Conservation (phyloP, 2,113 vertebrate genomes). For the Trochalopteron elliotii region DNA sequence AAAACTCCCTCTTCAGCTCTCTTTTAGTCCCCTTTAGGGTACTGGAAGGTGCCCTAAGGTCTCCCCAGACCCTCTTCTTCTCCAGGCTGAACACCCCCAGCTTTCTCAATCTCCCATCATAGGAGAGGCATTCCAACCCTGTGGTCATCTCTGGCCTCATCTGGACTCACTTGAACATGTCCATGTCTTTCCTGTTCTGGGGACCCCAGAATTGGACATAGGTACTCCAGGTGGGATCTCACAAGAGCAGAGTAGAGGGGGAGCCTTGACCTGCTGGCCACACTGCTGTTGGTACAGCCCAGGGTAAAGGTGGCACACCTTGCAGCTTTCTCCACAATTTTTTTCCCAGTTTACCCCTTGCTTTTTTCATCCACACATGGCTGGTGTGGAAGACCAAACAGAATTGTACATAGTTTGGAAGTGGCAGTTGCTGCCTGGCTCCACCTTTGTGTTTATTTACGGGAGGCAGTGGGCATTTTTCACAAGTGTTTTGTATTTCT, state of each 20-base stretch:
- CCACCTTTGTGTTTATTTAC: not conserved
- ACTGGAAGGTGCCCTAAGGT: not conserved
- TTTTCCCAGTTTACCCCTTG: not conserved
- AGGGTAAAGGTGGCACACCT: not conserved
- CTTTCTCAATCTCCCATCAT: not conserved
- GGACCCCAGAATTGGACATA: not conserved
- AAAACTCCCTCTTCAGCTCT: not conserved
- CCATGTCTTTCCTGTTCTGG: not conserved
- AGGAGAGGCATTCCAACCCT: not conserved
- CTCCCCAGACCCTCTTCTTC: not conserved
- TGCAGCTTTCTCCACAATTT: not conserved
- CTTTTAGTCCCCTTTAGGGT: not conserved
- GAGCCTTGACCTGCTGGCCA: not conserved
- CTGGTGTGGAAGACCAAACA: not conserved
- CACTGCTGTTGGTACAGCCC: rapidly evolving
- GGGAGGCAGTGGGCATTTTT: not conserved
- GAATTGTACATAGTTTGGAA: not conserved
- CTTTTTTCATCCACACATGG: not conserved
- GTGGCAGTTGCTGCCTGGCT: not conserved
- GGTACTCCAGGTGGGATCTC: not conserved
- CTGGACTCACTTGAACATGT: not conserved
- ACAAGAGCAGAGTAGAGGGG: not conserved
- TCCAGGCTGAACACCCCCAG: not conserved
- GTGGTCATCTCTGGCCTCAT: not conserved
- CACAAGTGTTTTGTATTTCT: not conserved